These are phyloP conservation scores for Conopomorpha cramerella DNA, from an alignment of 1,140 invertebrate genomes.

Conservation along the genomic window DNA sequence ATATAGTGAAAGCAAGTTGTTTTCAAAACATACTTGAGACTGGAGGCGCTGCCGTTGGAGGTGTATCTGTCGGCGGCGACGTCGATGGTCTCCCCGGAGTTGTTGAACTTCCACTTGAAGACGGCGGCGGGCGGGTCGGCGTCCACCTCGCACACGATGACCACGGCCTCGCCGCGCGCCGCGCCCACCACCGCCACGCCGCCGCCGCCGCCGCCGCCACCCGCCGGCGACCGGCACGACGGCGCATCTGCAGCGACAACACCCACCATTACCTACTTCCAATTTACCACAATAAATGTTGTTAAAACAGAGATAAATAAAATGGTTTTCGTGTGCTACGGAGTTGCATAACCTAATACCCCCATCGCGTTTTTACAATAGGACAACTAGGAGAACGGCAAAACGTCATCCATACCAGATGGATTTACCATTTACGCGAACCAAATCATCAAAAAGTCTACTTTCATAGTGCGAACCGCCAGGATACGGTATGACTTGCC, in stretches of 20 bases:
- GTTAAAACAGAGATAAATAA: no score
- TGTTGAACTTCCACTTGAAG: constrained; percentile 92
- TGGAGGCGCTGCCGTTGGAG: constrained; percentile 69
- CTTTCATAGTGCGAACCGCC: no score
- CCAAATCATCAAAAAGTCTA: no score
- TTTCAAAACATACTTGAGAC: constrained; percentile 65
- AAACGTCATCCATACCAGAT: no score
- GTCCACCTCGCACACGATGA: constrained; percentile 85
- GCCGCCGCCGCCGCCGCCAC: constrained; percentile 64
- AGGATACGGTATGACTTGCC: no score
- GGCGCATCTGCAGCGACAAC: constrained; percentile 70
- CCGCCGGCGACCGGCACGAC: constrained; percentile 69
- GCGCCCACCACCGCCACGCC: constrained; percentile 78
- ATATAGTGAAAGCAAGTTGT: no score
- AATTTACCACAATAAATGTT: no score
- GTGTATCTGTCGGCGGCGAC: constrained; percentile 74
- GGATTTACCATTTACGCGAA: no score
- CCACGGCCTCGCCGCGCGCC: constrained; percentile 78
- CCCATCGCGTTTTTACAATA: no score
- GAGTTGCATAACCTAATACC: no score
- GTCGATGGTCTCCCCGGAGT: constrained; percentile 82
- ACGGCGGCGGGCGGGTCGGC: constrained; percentile 81
- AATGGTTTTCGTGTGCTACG: no score
- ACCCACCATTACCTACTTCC: neutral
- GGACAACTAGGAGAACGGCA: no score